These are phyloP conservation scores for Xanthorhoe designata DNA, from an alignment of 2,888 invertebrate genomes.

Conservation along the genomic window DNA sequence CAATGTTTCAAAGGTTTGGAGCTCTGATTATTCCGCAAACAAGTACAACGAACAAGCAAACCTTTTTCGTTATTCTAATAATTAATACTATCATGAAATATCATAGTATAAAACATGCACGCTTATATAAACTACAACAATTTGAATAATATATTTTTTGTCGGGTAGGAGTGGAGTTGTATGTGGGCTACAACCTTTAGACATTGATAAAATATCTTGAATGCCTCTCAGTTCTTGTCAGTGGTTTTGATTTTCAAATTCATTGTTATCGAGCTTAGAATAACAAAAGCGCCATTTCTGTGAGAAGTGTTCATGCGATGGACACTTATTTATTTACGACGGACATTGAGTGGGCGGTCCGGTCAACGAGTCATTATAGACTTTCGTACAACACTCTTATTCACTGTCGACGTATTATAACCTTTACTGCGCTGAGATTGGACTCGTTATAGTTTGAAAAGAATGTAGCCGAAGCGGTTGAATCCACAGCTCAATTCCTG, in stretches of 20 bases:
- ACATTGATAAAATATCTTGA: no score
- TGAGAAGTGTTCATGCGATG: conserved; percentile 50
- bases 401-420: neutral
- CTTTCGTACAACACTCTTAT: conserved; percentile 47
- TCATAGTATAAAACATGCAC: no score
- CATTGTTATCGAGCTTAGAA: conserved; percentile 12
- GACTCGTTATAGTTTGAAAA: neutral
- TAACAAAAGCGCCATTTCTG: conserved; percentile 31
- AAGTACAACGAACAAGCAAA: neutral
- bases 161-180: no score
- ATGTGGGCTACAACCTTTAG: no score
- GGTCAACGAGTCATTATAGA: conserved; percentile 54
- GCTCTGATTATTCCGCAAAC: neutral
- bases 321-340: conserved; percentile 64
- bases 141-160: no score
- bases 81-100: no score
- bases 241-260: neutral
- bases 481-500: neutral
- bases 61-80: no score
- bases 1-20: conserved; percentile 9
- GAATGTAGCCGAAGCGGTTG: neutral
- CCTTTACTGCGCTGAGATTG: neutral
- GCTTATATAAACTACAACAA: no score
- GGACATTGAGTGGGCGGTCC: conserved; percentile 50
- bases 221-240: no score